Percentiles rank a stretch among this genome's conserved stretches.
phyloP scores from a whole-genome alignment of 92 coral and sea anemone genomes.

The Meandrina meandrites region DNA sequence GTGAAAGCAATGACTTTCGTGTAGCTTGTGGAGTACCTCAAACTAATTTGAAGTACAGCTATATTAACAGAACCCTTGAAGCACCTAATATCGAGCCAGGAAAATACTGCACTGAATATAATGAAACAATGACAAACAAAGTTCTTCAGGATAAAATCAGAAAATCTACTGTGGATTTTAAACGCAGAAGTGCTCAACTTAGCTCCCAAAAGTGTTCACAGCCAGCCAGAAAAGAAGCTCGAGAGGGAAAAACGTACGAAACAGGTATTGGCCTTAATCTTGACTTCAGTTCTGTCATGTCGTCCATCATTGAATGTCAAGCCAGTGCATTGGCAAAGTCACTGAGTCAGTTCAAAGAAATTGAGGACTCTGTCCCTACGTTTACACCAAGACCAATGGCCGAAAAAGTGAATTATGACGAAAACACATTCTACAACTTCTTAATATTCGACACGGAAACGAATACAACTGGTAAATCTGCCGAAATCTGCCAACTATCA shows the following conservation, averaged over 20 bases:
- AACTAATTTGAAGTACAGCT: too few species aligned
- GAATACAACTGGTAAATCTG: too few species aligned
- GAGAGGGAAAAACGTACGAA: slow-evolving; percentile 53
- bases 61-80: too few species aligned
- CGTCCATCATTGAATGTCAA: not conserved
- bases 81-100: slow-evolving; percentile 56
- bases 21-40: slow-evolving; percentile 61
- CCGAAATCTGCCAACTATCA: too few species aligned
- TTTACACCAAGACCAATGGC: too few species aligned
- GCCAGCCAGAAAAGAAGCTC: slow-evolving; percentile 39
- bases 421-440: too few species aligned
- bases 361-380: too few species aligned
- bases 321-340: slow-evolving; percentile 2
- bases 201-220: slow-evolving; percentile 10
- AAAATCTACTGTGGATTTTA: slow-evolving; percentile 28
- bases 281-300: not conserved
- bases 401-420: too few species aligned
- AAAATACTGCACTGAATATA: slow-evolving; percentile 21
- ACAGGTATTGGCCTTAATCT: slow-evolving; percentile 45
- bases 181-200: slow-evolving; percentile 35
- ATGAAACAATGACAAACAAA: slow-evolving; percentile 31
- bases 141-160: slow-evolving; percentile 32
- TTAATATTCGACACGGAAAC: too few species aligned
- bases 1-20: slow-evolving; percentile 57
- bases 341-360: slow-evolving; percentile 3